A percentile compares a stretch with the other conserved stretches of the same genome.
phyloP scores from a whole-genome alignment of 2,113 vertebrate species.

The Dromiciops gliroides region DNA sequence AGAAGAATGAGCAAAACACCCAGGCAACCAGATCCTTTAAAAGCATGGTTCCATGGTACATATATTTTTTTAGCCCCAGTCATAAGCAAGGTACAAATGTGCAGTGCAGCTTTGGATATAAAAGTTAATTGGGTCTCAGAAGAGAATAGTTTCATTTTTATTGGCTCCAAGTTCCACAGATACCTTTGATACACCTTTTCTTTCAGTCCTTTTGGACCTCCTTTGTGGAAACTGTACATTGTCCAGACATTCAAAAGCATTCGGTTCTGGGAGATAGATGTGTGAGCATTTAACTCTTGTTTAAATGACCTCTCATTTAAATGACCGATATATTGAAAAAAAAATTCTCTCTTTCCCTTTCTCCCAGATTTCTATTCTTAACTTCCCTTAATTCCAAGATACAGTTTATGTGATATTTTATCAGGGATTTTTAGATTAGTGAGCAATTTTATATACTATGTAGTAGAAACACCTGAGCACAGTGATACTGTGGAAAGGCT shows the following conservation, averaged over 20 bases:
- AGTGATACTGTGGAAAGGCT: constrained; percentile 21
- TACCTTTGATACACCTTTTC: constrained; percentile 70
- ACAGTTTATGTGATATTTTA: constrained; percentile 28
- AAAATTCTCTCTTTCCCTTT: not conserved
- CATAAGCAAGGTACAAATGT: constrained; percentile 77
- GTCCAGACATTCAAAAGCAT: not conserved
- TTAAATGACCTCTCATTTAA: constrained; percentile 40
- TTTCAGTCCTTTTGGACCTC: constrained; percentile 66
- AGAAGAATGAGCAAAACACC: constrained; percentile 70
- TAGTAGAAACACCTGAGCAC: constrained; percentile 24
- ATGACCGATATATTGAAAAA: constrained; percentile 34
- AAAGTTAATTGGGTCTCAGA: constrained; percentile 83
- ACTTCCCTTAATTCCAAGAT: constrained; percentile 16
- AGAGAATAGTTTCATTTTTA: constrained; percentile 81
- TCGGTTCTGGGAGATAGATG: constrained; percentile 12
- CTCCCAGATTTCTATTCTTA: constrained; percentile 22
- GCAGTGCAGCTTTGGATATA: constrained; percentile 73
- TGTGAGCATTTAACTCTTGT: constrained; percentile 9
- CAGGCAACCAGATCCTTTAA: constrained; percentile 64
- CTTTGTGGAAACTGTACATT: not conserved
- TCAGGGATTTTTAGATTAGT: constrained; percentile 1
- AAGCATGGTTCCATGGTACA: constrained; percentile 69
- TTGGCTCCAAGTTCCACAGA: constrained; percentile 66
- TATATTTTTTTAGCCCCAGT: constrained; percentile 70
- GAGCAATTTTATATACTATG: not conserved